A percentile compares a stretch with the other conserved stretches of the same genome.
Evolutionary conservation across 2,888 invertebrate genomes (phyloP).

Genomic region (Drosophila tripunctata): DNA sequence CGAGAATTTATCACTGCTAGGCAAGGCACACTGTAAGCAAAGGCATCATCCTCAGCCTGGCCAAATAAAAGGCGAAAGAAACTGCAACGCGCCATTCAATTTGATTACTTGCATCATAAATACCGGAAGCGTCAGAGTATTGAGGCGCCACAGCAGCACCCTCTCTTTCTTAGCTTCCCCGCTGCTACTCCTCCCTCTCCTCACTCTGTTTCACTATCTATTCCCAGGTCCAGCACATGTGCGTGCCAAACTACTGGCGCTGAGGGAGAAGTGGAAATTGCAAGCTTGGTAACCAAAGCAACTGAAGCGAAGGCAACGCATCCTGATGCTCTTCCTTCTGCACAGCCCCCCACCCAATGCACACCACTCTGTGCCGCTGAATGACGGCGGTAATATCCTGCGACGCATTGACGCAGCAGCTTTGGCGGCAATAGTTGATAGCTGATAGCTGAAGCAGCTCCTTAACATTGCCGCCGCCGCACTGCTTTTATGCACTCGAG

Average conservation of each 20-base stretch:
- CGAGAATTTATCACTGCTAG: constrained; percentile 70
- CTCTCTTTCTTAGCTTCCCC: background rate
- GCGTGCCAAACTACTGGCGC: constrained; percentile 41
- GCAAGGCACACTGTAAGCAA: constrained; percentile 10
- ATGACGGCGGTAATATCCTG: constrained; percentile 81
- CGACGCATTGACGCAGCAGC: constrained; percentile 63
- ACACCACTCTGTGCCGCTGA: constrained; percentile 43
- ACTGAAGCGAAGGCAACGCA: constrained; percentile 10
- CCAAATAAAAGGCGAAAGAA: constrained; percentile 70
- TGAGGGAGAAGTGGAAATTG: background rate
- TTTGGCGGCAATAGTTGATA: constrained; percentile 21
- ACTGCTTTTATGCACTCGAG: constrained; percentile 70
- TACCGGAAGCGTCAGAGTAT: constrained; percentile 78
- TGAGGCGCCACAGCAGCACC: constrained; percentile 60
- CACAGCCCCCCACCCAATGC: no score
- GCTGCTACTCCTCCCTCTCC: background rate
- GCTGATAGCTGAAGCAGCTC: constrained; percentile 50
- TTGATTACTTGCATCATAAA: constrained; percentile 80
- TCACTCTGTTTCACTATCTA: background rate
- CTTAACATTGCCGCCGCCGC: constrained; percentile 40
- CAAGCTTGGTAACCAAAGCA: constrained; percentile 12
- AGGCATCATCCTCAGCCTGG: constrained; percentile 35
- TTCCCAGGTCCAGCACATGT: constrained; percentile 53
- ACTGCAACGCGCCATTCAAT: constrained; percentile 79
- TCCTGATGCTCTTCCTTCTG: constrained; percentile 4